Evolutionary conservation across 1,140 invertebrate genomes (phyloP).

Genomic region (Drosophila grimshawi): DNA sequence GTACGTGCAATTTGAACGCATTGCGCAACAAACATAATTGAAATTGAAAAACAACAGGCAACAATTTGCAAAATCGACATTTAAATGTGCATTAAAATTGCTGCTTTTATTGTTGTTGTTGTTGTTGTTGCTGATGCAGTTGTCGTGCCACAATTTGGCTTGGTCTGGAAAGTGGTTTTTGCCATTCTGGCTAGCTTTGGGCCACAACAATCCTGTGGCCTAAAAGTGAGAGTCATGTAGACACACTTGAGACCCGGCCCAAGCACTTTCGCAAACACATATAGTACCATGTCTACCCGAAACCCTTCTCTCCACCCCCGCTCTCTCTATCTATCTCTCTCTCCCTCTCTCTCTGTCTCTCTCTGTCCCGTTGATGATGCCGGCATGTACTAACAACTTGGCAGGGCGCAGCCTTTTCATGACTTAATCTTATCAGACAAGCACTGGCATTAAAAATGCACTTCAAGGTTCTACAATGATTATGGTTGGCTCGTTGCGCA

Average conservation of each 20-base stretch:
- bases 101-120: constrained; percentile 23
- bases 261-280: constrained; percentile 73
- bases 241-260: constrained; percentile 71
- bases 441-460: constrained; percentile 82
- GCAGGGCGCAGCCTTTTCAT: constrained; percentile 66
- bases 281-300: background rate
- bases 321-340: background rate
- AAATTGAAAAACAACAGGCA: constrained; percentile 60
- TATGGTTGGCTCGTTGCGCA: constrained; percentile 58
- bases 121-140: constrained; percentile 12
- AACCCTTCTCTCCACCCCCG: constrained; percentile 33
- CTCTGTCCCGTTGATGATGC: background rate
- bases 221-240: constrained; percentile 81
- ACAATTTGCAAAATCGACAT: constrained; percentile 80
- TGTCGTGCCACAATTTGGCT: constrained; percentile 28
- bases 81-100: constrained; percentile 73
- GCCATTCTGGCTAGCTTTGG: constrained; percentile 42
- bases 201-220: constrained; percentile 28
- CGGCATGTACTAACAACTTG: constrained; percentile 42
- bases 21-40: constrained; percentile 77
- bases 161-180: constrained; percentile 49
- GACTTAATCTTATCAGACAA: constrained; percentile 82
- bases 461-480: constrained; percentile 79
- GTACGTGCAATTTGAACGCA: constrained; percentile 77
- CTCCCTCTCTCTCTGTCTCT: background rate